phyloP scores from a whole-genome alignment of 2,113 vertebrate species.

The Salvator merianae region DNA sequence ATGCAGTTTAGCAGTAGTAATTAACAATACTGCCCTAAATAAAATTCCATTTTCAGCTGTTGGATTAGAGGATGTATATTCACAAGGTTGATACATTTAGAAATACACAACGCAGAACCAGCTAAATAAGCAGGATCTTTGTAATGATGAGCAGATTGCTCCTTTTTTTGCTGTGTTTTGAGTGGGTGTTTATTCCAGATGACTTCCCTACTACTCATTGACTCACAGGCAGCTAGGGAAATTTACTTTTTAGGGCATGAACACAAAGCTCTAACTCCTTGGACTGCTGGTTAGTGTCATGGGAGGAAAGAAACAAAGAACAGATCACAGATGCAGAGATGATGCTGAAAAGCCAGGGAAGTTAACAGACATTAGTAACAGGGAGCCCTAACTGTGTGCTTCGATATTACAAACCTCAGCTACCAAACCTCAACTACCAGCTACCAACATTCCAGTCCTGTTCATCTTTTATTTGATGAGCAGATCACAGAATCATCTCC shows the following conservation, averaged over 20 bases:
- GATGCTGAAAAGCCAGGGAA: not conserved
- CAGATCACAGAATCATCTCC: not conserved
- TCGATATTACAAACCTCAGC: no score
- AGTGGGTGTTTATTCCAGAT: not conserved
- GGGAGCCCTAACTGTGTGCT: not conserved
- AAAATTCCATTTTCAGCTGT: not conserved
- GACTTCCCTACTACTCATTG: not conserved
- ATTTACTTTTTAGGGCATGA: conserved; percentile 3
- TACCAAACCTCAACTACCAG: no score
- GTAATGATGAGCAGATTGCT: not conserved
- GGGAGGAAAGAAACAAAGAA: not conserved
- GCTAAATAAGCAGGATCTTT: not conserved
- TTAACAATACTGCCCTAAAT: not conserved
- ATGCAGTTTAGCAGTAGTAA: not conserved
- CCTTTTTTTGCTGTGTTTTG: not conserved
- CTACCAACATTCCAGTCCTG: not conserved
- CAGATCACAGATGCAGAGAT: not conserved
- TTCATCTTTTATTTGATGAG: not conserved
- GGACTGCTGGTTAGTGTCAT: not conserved
- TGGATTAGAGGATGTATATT: no score
- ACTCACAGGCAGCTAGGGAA: not conserved
- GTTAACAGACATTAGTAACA: not conserved
- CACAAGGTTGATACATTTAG: not conserved
- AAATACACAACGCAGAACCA: not conserved
- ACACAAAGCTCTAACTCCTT: not conserved